A percentile compares a stretch with the other conserved stretches of the same genome.
phyloP scores from a whole-genome alignment of 2,888 invertebrate species.

The Drosophila emarginata region DNA sequence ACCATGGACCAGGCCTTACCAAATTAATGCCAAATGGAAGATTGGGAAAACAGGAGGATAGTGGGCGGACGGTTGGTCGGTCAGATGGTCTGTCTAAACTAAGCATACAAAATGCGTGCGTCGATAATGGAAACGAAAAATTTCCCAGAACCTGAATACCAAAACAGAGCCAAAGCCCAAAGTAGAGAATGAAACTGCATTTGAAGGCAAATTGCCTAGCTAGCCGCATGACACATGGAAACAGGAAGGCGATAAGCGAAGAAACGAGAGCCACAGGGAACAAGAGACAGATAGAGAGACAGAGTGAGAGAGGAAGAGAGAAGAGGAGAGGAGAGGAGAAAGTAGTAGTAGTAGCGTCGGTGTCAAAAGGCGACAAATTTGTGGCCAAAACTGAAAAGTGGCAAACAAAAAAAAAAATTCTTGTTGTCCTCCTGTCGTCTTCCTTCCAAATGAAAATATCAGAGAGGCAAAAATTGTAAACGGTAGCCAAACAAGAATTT shows the following conservation, averaged over 20 bases:
- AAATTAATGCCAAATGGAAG: conserved; percentile 19
- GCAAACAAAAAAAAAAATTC: conserved; percentile 39
- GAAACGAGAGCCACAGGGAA: neutral
- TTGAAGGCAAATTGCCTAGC: conserved; percentile 2
- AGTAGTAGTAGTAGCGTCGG: conserved; percentile 9
- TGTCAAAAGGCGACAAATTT: conserved; percentile 68
- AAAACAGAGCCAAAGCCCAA: neutral
- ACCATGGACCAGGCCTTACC: conserved; percentile 6
- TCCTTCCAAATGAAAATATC: conserved; percentile 15
- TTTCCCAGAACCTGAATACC: neutral
- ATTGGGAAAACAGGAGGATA: conserved; percentile 5
- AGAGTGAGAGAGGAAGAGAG: neutral
- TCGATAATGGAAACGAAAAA: conserved; percentile 18
- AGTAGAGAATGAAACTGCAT: conserved; percentile 6
- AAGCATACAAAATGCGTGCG: conserved; percentile 20
- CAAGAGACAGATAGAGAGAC: too few species aligned
- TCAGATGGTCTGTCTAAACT: neutral
- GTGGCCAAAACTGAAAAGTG: conserved; percentile 37
- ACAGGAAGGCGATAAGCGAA: conserved; percentile 2
- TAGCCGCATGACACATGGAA: neutral
- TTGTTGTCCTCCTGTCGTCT: conserved; percentile 28
- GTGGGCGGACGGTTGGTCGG: neutral
- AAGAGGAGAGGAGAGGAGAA: neutral
- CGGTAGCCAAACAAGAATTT: neutral
- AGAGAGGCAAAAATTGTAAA: conserved; percentile 4